phyloP scores from a whole-genome alignment of 1,140 invertebrate genomes.

The Harpegnathos saltator region DNA sequence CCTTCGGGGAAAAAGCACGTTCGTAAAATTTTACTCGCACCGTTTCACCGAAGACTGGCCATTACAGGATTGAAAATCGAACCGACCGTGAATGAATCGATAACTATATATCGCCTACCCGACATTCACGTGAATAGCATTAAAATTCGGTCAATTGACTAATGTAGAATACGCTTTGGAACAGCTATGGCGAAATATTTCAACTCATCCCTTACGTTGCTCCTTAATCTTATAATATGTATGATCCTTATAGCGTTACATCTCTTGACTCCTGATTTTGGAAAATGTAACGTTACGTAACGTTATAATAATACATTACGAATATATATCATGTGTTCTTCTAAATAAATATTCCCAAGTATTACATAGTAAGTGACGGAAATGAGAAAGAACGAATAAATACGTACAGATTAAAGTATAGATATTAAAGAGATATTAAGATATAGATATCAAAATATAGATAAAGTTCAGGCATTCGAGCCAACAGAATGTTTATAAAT shows the following conservation, averaged over 20 bases:
- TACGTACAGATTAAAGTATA: neutral
- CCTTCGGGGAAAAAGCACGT: neutral
- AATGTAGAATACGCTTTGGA: slow-evolving; percentile 53
- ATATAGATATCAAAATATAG: slow-evolving; percentile 19
- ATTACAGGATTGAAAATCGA: slow-evolving; percentile 3
- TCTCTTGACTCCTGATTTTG: slow-evolving; percentile 5
- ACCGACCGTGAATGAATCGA: slow-evolving; percentile 1
- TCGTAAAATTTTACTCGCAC: neutral
- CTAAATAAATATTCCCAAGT: slow-evolving; percentile 20
- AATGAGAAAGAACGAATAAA: neutral
- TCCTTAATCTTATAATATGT: neutral
- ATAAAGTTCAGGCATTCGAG: neutral
- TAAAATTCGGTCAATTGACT: slow-evolving; percentile 57
- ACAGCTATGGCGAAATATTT: slow-evolving; percentile 38
- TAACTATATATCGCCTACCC: slow-evolving; percentile 16
- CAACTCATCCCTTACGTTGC: neutral
- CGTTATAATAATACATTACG: slow-evolving; percentile 21
- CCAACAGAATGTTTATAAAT: slow-evolving; percentile 35
- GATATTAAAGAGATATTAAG: slow-evolving; percentile 20
- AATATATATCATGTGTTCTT: neutral
- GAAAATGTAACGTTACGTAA: slow-evolving; percentile 36
- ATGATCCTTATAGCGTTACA: slow-evolving; percentile 15
- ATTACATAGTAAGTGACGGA: slow-evolving; percentile 28
- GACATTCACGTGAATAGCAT: neutral
- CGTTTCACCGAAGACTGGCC: slow-evolving; percentile 9